Base-by-base conservation (phyloP, 2,113 vertebrate species). In the Pteruthius melanotis region DNA sequence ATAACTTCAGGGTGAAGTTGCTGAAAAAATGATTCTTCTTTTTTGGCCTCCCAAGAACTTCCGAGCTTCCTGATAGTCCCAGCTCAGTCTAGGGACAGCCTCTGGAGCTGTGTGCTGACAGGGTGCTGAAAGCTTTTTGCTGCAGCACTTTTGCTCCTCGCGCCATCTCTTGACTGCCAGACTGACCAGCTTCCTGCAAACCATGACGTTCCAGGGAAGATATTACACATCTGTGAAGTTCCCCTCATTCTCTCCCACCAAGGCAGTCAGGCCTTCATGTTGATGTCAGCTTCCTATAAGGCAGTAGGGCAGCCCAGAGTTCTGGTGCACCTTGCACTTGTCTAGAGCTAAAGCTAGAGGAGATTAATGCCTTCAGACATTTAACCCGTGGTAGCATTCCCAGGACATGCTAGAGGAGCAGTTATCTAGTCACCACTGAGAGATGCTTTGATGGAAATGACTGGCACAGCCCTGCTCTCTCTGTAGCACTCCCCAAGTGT, bases 401-500 rank as follows among this genome's bases (percentile, higher is more conserved):
- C 49, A 89, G n/a, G 17, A 83, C 49, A 45, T 10, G 8, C 66
- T 13, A 72, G 24, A 87, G 23, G 4, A 84, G n/a, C 39, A 70
- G 42, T 45, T 63, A 53, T 24, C 31, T 74, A 65, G 44, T 60
- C 49, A 86, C 9, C 63, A 39, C 33, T 27, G 30, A 79, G 47
- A 72, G 37, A 65, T 15, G 5, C 28, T 68, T 79, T 13, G 31
- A 83, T 15, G 26, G n/a, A 44, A 95, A 80, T 35, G 50, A 78
- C 26, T 10, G 10, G 35, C 6, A 33, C 50, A 79, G 35, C 7
- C 65, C 49, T 52, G 33, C 16, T 83, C 17, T 44, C 53, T 64
- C 31, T 13, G 11, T 3, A 47, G 66, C 33, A 45, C 21, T 61
- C 9, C 8, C 6, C 53, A 57, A 24, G 20, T 0, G 0, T 30